Evolutionary conservation across 2,888 invertebrate species (phyloP), one percentile per base, ranked within the genome.

Genomic region (Coecobrya sp.): DNA sequence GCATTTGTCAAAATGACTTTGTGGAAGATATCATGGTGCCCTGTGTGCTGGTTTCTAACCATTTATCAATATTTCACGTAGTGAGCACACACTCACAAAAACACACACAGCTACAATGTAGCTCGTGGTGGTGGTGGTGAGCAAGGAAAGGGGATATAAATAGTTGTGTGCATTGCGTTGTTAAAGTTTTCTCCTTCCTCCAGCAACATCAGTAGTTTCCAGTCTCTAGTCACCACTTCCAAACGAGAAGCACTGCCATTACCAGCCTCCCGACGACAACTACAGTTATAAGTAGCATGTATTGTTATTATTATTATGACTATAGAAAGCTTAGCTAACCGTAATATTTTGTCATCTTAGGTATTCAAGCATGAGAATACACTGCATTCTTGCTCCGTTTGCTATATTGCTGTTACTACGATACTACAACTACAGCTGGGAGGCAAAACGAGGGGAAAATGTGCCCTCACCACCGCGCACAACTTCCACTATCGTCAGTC

Each of bases 1-100:
- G 86, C 91, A 91, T 91, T 91, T 91, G 91, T 91, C 91, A 91
- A 87, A 91, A 82, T 91, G 91, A 91, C 91, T 91, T 85, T 86
- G 91, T 81, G 79, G 82, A 87, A 91, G 91, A 91, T 91, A 91
- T 86, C 86, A 70, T 91, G 91, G 87, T 91, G 82, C 86, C 87
- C 91, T 82, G 91, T 70, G 91, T 59, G 91, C 55, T 68, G 86
- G 86, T 91, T 91, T 91, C 76, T 36, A 86, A 65, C 81, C 91
- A 91, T 91, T 91, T 91, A 91, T 91, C 91, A 91, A 87, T 91
- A 86, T 86, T 91, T 91, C 91, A 91, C 86, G 81, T 91, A 85
- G 85, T 45, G 70, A 86, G 49, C 52, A 49, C 45, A 49, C 25
- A 86, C 85, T 27, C 16, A 27, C 36, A 27, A 65, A 16, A 65